A percentile compares a stretch with the other conserved stretches of the same genome.
phyloP scores from a whole-genome alignment of 1,140 invertebrate genomes.

The Euwallacea fornicatus region DNA sequence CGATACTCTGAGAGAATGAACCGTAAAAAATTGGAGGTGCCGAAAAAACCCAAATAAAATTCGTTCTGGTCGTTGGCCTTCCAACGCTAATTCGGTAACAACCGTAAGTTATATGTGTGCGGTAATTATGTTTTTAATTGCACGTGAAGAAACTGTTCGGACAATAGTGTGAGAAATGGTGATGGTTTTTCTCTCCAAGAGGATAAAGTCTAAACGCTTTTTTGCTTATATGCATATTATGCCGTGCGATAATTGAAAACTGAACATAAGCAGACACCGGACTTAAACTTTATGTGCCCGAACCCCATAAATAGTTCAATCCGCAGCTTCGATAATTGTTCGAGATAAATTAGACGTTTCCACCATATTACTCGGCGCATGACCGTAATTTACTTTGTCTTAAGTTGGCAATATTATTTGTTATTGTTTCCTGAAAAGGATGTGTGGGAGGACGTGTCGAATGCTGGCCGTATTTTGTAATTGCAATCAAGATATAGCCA shows the following conservation, averaged over 20 bases:
- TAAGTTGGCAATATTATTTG: conserved; percentile 49
- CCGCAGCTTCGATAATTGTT: conserved; percentile 47
- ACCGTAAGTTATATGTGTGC: too few relatives aligned
- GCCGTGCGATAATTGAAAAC: too few relatives aligned
- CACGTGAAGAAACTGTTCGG: too few relatives aligned
- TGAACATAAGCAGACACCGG: not conserved
- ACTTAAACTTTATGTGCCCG: conserved; percentile 10
- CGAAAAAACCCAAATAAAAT: too few relatives aligned
- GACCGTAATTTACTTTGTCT: conserved; percentile 50
- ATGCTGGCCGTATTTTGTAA: conserved; percentile 53
- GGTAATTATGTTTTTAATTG: too few relatives aligned
- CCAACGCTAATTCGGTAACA: too few relatives aligned
- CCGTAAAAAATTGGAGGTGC: too few relatives aligned
- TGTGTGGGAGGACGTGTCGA: conserved; percentile 50
- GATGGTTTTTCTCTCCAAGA: not conserved
- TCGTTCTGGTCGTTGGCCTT: too few relatives aligned
- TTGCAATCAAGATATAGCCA: conserved; percentile 52
- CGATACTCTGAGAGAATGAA: too few relatives aligned
- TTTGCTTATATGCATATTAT: too few relatives aligned
- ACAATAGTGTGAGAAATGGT: too few relatives aligned
- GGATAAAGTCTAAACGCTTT: not conserved
- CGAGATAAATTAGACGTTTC: conserved; percentile 52
- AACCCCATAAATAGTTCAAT: conserved; percentile 37
- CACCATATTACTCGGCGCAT: conserved; percentile 46
- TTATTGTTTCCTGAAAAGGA: conserved; percentile 49